Base-by-base conservation (phyloP, 1,140 invertebrate genomes). In the Drosophila sucinea region DNA sequence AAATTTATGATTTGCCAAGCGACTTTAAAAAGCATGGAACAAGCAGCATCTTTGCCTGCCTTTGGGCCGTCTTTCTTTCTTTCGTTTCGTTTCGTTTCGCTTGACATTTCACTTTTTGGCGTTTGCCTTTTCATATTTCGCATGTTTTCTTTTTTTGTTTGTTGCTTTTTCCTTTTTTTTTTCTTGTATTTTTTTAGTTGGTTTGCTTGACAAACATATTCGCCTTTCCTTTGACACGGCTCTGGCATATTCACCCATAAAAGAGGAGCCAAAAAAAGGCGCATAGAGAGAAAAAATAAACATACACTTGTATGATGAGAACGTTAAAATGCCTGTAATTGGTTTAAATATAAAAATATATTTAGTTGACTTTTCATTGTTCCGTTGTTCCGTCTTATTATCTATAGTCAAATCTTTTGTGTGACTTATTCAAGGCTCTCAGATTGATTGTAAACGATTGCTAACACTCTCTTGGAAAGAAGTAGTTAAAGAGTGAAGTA, bases 1-100 rank as follows among this genome's bases (percentile, higher is more conserved):
- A 72, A 89, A 87, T 89, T 87, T 87, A 87, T 87, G 84, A 87
- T 87, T 89, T 89, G 78, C 71, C 74, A 71, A 83, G 77, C 70
- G 83, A 89, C 84, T 87, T 89, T 87, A 76, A 87, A 87, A 87
- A 83, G 77, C 76, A 63, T 57, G 57, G n/a, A 58, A 10, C 51
- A 54, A 66, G 33, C 54, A 71, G 40, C 55, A 64, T 66, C 40
- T 61, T 57, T 69, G 58, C 58, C 70, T 62, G 58, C 58, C 70
- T 61, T 67, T 73, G 51, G 67, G 32, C 40, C 55, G 47, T 60
- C 69, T 64, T 54, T 32, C 41, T 54, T 67, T 41, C 35, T 60
- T 73, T 63, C 65, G 58, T 64, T 81, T 71, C 60, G 54, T 68
- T 83, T 79, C 73, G 73, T 79, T 79, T 83, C 83, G 83, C 77